Conservation (phyloP, 2,888 invertebrate species). For the Callyntrura guangdongensis region DNA sequence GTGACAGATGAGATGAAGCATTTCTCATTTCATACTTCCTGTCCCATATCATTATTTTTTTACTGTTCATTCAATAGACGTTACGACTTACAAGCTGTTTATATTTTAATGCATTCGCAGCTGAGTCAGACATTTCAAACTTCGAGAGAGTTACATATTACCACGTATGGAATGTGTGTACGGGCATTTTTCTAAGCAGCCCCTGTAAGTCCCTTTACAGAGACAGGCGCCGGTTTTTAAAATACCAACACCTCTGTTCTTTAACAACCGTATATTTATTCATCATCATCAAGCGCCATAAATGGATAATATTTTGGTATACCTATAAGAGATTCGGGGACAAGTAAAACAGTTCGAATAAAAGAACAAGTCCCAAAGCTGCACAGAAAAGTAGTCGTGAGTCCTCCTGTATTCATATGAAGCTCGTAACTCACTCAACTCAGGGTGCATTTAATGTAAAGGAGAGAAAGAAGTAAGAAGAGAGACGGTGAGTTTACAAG, state of each 20-base stretch:
- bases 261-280: conserved; percentile 5
- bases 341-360: conserved; percentile 41
- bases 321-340: conserved; percentile 22
- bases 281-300: conserved; percentile 39
- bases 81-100: not conserved
- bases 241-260: not conserved
- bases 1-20: conserved; percentile 20
- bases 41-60: not conserved
- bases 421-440: not conserved
- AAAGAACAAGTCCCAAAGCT: conserved; percentile 27
- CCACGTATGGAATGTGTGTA: not conserved
- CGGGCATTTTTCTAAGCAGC: not conserved
- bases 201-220: not conserved
- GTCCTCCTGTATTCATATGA: not conserved
- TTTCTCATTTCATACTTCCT: not conserved
- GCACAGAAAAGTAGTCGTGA: not conserved
- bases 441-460: not conserved
- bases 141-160: not conserved
- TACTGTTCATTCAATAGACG: not conserved
- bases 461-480: conserved; percentile 18
- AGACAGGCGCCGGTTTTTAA: not conserved
- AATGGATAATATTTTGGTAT: conserved; percentile 48
- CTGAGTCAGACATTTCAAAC: not conserved
- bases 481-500: not conserved
- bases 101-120: conserved; percentile 8